Evolutionary conservation across 2,797 vertebrate species (phyloP).

Genomic region (Eptatretus atami): DNA sequence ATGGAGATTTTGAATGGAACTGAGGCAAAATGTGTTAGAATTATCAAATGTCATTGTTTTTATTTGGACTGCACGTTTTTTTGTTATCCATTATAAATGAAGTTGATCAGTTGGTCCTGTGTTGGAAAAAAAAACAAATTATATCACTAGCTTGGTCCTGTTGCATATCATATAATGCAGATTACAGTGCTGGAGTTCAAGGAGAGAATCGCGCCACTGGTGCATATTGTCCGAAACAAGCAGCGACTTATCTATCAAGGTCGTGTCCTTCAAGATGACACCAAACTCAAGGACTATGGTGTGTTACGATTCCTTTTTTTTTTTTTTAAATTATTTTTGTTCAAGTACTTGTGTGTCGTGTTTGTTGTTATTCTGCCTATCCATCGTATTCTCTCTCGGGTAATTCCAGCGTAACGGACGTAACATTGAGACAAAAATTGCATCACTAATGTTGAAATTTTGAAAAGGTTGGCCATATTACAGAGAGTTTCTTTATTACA

Average conservation of each 20-base stretch:
- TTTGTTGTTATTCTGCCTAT: neutral
- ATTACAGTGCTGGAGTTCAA: slow-evolving; percentile 65
- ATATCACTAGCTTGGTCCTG: neutral
- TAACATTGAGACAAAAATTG: too few relatives aligned
- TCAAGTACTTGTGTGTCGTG: too few relatives aligned
- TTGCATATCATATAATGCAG: slow-evolving; percentile 13
- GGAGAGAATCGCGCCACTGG: slow-evolving; percentile 44
- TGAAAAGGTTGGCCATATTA: too few relatives aligned
- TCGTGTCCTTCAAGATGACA: slow-evolving; percentile 54
- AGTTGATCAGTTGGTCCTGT: neutral
- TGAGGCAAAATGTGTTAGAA: too few relatives aligned
- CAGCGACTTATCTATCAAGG: slow-evolving; percentile 74
- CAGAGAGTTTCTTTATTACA: too few relatives aligned
- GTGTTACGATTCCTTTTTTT: slow-evolving; percentile 12
- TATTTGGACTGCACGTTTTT: too few relatives aligned
- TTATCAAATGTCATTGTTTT: too few relatives aligned
- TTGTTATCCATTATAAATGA: neutral
- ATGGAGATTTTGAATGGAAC: neutral
- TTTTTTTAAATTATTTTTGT: neutral
- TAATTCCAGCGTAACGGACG: too few relatives aligned
- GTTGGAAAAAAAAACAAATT: neutral
- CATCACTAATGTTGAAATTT: too few relatives aligned
- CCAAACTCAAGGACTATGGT: slow-evolving; percentile 57
- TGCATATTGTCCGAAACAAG: slow-evolving; percentile 55
- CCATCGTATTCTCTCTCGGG: too few relatives aligned